Evolutionary conservation across 2,113 vertebrate genomes (phyloP).

Genomic region (Forbesichthys agassizii): DNA sequence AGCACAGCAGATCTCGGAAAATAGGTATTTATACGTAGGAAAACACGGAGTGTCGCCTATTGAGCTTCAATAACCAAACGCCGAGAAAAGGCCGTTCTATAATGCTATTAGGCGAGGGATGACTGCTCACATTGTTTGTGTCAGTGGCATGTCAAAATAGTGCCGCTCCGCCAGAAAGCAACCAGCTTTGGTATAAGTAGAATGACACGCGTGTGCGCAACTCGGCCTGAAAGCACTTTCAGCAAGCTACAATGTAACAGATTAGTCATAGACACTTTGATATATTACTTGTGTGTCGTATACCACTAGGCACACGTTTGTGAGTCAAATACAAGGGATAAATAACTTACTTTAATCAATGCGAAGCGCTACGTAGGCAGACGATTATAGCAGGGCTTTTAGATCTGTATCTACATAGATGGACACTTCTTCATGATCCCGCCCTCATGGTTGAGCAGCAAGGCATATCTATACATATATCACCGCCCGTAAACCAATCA

Average conservation of each 20-base stretch:
- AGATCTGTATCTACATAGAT: slow-evolving; percentile 65
- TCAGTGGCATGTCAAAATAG: slow-evolving; percentile 49
- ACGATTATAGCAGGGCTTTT: slow-evolving; percentile 56
- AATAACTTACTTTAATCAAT: slow-evolving; percentile 72
- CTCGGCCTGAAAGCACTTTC: slow-evolving; percentile 49
- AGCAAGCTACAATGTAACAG: slow-evolving; percentile 8
- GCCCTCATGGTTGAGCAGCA: slow-evolving; percentile 57
- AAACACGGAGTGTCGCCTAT: background rate
- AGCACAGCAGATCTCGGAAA: background rate
- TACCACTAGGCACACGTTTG: background rate
- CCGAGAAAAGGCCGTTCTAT: slow-evolving; percentile 20
- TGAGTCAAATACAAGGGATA: background rate
- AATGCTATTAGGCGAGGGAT: slow-evolving; percentile 23
- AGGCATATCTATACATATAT: slow-evolving; percentile 73
- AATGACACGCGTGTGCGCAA: slow-evolving; percentile 31
- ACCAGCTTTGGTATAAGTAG: slow-evolving; percentile 18
- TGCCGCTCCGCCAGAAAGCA: slow-evolving; percentile 31
- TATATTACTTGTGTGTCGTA: background rate
- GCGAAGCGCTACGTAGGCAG: slow-evolving; percentile 41
- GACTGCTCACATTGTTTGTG: slow-evolving; percentile 32
- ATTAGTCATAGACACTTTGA: slow-evolving; percentile 6
- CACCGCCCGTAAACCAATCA: slow-evolving; percentile 65
- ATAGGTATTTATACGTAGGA: background rate
- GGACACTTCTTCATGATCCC: slow-evolving; percentile 67
- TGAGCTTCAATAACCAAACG: slow-evolving; percentile 7